phyloP scores from a whole-genome alignment of 2,888 invertebrate species.

The Conomelus anceps region DNA sequence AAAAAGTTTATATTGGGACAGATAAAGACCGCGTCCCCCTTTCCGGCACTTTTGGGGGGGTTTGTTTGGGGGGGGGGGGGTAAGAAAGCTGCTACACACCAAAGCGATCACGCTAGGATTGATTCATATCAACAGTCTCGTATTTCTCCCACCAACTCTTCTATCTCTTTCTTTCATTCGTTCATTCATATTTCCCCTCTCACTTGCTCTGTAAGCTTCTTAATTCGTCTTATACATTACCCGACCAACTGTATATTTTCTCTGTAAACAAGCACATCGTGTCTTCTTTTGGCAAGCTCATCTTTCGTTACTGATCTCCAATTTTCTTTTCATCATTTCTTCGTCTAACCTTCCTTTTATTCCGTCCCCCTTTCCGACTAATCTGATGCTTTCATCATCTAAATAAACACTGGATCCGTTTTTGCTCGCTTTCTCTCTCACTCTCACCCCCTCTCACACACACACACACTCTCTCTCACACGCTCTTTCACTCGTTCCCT shows the following conservation, averaged over 20 bases:
- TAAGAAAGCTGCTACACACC: neutral
- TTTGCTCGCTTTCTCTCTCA: neutral
- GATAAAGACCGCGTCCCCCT: neutral
- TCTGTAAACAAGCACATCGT: neutral
- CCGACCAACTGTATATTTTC: neutral
- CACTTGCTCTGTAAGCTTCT: slow-evolving; percentile 3
- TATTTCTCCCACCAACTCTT: neutral
- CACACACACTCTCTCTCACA: too few species aligned
- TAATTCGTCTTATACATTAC: slow-evolving; percentile 3
- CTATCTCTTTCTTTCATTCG: neutral
- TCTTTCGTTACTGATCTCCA: neutral
- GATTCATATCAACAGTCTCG: neutral
- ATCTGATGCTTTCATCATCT: neutral
- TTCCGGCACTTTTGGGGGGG: neutral
- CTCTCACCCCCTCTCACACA: too few species aligned
- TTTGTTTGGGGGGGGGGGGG: too few species aligned
- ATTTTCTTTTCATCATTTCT: neutral
- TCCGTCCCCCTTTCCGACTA: neutral
- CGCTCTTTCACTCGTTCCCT: too few species aligned
- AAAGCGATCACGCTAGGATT: neutral
- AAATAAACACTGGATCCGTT: neutral
- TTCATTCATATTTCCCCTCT: too few species aligned
- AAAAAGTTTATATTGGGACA: neutral
- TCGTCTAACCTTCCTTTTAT: neutral
- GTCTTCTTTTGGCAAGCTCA: neutral